Evolutionary conservation across 1,140 invertebrate species (phyloP), one percentile per base, ranked within the genome.

Genomic region (Drosophila pectinifera): DNA sequence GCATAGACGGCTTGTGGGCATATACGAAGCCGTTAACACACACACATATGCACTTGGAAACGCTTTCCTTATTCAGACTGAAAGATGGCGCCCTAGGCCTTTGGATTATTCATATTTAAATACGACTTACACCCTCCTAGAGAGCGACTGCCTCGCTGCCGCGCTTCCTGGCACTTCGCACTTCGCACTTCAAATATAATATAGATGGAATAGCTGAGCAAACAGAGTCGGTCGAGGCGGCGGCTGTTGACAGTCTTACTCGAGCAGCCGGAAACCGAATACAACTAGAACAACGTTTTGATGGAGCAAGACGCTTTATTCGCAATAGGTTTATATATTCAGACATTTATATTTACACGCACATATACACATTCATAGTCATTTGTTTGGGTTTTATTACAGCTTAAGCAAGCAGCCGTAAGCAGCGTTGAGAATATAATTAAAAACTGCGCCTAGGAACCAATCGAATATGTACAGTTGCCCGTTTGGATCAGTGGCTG

Each of bases 91-190:
- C 63, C 74, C 57, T 20, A 62, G 79, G 63, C 79, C 72, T 46
- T 43, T 68, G 67, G 63, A 88, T 83, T 88, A 88, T 83, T 83
- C 78, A 89, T 88, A 88, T 88, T 89, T 88, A 80, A 81, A 80
- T 68, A 80, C 48, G 43, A 63, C 68, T 75, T 68, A 34, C 64
- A 70, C 42, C 24, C 67, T 16, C 18, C 6, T 24, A 24, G 41
- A 53, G 59, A 28, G 48, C 74, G 49, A 45, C 39, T 61, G n/a
- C n/a, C n/a, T n/a, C n/a, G n/a, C n/a, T n/a, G n/a, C n/a, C n/a
- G n/a, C 65, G 63, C 45, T 39, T 36, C 48, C 18, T 45, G 24
- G 16, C 31, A 72, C 56, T 62, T 28, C 56, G 38, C 46, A 24
- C 31, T 43, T 31, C 20, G 24, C 62, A 46, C 45, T 26, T 34